A percentile compares a stretch with the other conserved stretches of the same genome.
Conservation (phyloP, 1,140 invertebrate species). For the Scaptomyza montana region DNA sequence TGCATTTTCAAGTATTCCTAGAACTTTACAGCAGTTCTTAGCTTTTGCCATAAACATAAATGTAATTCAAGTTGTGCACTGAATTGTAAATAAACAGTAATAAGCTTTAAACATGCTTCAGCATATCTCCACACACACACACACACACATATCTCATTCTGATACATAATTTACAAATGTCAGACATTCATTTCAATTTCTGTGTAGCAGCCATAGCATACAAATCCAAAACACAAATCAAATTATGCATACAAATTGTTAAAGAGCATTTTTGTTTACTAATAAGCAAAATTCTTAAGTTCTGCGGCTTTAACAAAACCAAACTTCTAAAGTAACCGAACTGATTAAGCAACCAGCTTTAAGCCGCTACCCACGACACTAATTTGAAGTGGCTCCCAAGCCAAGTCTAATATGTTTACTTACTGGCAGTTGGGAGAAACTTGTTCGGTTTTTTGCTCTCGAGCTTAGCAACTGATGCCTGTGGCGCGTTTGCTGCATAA, state of each 20-base stretch:
- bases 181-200: constrained; percentile 65
- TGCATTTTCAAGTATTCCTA: constrained; percentile 47
- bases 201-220: constrained; percentile 32
- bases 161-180: constrained; percentile 15
- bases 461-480: constrained; percentile 19
- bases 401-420: constrained; percentile 12
- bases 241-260: constrained; percentile 50
- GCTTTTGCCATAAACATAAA: constrained; percentile 16
- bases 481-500: constrained; percentile 37
- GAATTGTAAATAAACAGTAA: constrained; percentile 73
- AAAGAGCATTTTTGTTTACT: constrained; percentile 10
- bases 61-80: constrained; percentile 64
- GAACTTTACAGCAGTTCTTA: constrained; percentile 5
- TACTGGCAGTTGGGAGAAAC: neutral
- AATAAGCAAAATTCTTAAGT: neutral
- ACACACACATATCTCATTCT: constrained; percentile 5
- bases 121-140: constrained; percentile 20
- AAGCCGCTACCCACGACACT: constrained; percentile 17
- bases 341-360: constrained; percentile 12
- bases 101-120: constrained; percentile 49
- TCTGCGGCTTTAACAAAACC: neutral
- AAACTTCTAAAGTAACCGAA: neutral
- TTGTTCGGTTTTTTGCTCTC: constrained; percentile 4
- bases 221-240: constrained; percentile 67
- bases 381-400: constrained; percentile 26